These are phyloP conservation scores for Sminthopsis crassicaudata DNA, from an alignment of 2,113 vertebrate genomes.

Conservation along the genomic window DNA sequence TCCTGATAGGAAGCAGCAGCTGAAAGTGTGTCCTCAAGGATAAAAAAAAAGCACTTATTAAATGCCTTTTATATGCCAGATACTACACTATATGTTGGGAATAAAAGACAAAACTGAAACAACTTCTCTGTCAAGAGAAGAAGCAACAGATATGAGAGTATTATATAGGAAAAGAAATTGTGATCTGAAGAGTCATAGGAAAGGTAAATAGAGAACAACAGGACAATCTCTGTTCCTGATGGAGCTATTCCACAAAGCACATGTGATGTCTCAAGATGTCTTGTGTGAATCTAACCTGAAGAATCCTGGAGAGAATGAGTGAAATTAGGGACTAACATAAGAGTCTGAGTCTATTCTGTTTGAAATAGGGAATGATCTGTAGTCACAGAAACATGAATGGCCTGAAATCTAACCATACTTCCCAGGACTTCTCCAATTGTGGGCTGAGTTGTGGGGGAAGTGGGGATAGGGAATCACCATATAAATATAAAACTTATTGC, in stretches of 20 bases:
- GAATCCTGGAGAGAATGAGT: neutral
- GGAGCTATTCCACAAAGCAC: neutral
- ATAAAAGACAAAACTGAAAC: neutral
- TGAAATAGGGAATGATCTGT: neutral
- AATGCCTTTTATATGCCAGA: neutral
- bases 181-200: neutral
- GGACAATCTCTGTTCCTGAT: neutral
- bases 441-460: neutral
- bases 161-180: neutral
- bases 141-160: neutral
- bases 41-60: neutral
- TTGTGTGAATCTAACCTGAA: neutral
- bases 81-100: neutral
- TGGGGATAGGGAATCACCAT: neutral
- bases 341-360: neutral
- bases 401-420: neutral
- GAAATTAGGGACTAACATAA: neutral
- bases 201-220: neutral
- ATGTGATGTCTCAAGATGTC: neutral
- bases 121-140: neutral
- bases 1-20: too few relatives aligned
- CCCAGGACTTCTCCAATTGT: neutral
- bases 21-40: neutral
- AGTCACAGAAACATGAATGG: neutral
- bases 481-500: neutral